Percentiles rank a stretch among this genome's conserved stretches.
Evolutionary conservation across 2,888 invertebrate species (phyloP).

Genomic region (Agriotes lineatus): DNA sequence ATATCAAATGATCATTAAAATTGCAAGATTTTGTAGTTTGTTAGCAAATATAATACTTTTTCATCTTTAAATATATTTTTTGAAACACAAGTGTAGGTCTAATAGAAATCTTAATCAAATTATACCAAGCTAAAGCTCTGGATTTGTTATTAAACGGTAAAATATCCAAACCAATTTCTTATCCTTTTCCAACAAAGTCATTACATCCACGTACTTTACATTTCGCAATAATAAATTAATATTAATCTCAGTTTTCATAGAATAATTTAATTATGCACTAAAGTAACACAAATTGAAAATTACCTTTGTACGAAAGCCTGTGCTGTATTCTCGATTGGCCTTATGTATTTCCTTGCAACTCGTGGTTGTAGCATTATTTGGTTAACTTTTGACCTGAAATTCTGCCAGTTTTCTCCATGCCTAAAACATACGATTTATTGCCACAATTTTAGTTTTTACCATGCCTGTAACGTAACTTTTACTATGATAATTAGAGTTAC

Average conservation of each 20-base stretch:
- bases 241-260: no score
- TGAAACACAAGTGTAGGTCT: no score
- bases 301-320: conserved; percentile 77
- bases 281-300: conserved; percentile 14
- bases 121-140: no score
- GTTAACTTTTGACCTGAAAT: conserved; percentile 82
- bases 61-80: no score
- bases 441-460: not conserved
- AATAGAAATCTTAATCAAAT: no score
- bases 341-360: conserved; percentile 79
- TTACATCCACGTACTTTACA: not conserved
- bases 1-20: no score
- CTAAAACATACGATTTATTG: conserved; percentile 64
- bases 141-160: no score
- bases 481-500: not conserved
- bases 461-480: not conserved
- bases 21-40: no score
- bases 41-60: no score
- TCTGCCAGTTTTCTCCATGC: conserved; percentile 86
- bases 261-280: no score
- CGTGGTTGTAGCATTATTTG: conserved; percentile 81
- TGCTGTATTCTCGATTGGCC: conserved; percentile 78
- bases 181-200: not conserved
- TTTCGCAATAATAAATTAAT: no score
- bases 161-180: not conserved